A percentile compares a stretch with the other conserved stretches of the same genome.
phyloP scores from a whole-genome alignment of 2,113 vertebrate genomes.

The Archocentrus centrarchus region DNA sequence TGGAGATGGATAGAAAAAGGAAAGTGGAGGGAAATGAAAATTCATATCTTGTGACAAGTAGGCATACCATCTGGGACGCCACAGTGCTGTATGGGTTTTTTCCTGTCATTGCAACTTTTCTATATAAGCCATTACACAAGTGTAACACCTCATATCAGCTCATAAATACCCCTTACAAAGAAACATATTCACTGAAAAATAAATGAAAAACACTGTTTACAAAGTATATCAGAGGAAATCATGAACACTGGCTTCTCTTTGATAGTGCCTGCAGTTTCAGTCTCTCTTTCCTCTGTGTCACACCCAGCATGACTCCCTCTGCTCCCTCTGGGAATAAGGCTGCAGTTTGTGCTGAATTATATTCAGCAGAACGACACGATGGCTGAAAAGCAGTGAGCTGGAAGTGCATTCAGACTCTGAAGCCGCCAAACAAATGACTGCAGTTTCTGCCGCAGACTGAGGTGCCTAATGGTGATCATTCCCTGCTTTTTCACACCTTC shows the following conservation, averaged over 20 bases:
- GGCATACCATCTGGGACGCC: conserved; percentile 14
- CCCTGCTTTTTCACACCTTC: conserved; percentile 6
- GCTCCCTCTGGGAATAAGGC: conserved; percentile 33
- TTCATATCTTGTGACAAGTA: conserved; percentile 51
- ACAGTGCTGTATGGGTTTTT: neutral
- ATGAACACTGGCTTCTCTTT: neutral
- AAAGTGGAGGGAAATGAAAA: conserved; percentile 30
- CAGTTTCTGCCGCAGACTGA: conserved; percentile 24
- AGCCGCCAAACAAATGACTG: conserved; percentile 22
- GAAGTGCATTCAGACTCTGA: conserved; percentile 38
- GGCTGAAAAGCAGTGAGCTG: conserved; percentile 50
- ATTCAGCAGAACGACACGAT: conserved; percentile 43
- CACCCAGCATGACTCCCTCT: conserved; percentile 15
- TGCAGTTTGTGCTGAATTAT: conserved; percentile 45
- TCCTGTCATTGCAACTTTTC: conserved; percentile 10
- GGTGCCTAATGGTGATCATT: conserved; percentile 15
- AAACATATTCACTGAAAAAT: neutral
- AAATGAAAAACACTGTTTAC: neutral
- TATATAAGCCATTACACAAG: neutral
- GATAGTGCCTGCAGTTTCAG: conserved; percentile 7
- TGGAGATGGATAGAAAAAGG: conserved; percentile 53
- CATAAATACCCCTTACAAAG: neutral
- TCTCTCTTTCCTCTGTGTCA: conserved; percentile 20
- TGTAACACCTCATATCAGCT: neutral
- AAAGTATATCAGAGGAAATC: conserved; percentile 11